These are phyloP conservation scores for Elachura formosa DNA, from an alignment of 2,113 vertebrate species.

Conservation along the genomic window DNA sequence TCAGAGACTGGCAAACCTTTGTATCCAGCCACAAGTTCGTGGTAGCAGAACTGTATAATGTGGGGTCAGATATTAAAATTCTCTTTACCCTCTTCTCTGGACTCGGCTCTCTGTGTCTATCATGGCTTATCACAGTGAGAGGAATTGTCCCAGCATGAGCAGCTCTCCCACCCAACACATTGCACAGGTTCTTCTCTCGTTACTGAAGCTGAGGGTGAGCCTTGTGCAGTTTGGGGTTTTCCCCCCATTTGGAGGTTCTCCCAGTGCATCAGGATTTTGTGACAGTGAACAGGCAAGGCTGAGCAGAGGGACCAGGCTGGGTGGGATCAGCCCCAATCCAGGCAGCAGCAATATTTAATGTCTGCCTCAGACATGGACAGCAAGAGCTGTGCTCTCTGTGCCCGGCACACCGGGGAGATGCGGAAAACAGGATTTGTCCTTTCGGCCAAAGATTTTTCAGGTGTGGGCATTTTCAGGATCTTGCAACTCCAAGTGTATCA, in stretches of 20 bases:
- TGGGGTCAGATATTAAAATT: too few relatives aligned
- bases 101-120: too few relatives aligned
- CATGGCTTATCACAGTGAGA: too few relatives aligned
- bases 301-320: not conserved
- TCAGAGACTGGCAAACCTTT: too few relatives aligned
- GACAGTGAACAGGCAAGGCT: not conserved
- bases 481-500: not conserved
- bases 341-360: rapidly evolving
- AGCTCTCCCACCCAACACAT: not conserved
- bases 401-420: rapidly evolving
- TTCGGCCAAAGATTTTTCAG: not conserved
- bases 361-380: not conserved
- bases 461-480: rapidly evolving
- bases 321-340: not conserved
- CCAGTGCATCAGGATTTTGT: not conserved
- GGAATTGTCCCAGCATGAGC: not conserved
- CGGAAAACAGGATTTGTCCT: not conserved
- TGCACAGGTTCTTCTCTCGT: not conserved
- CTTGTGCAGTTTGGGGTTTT: not conserved
- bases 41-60: too few relatives aligned
- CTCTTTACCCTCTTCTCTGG: too few relatives aligned
- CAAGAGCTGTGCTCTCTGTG: not conserved
- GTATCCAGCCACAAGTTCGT: too few relatives aligned
- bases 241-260: not conserved
- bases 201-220: not conserved